A percentile compares a stretch with the other conserved stretches of the same genome.
phyloP scores from a whole-genome alignment of 2,797 vertebrate genomes.

The Paguma larvata region DNA sequence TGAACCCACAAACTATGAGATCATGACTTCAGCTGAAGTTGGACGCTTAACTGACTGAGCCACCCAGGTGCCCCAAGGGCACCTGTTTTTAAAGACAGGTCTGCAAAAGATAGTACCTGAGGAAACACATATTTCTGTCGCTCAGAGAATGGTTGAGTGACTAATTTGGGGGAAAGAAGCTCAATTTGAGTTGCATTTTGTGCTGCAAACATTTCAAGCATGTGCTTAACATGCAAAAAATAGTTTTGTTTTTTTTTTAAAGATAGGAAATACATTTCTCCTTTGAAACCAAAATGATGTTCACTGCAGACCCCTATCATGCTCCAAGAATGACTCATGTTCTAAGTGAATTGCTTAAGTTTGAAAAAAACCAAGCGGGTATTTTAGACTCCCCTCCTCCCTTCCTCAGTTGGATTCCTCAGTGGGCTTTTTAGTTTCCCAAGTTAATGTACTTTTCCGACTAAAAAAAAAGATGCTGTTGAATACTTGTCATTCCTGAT shows the following conservation, averaged over 20 bases:
- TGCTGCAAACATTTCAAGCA: neutral
- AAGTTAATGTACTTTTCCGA: constrained; percentile 80
- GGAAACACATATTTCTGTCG: neutral
- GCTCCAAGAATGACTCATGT: constrained; percentile 41
- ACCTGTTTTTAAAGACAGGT: neutral
- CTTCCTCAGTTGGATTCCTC: constrained; percentile 48
- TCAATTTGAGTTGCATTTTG: neutral
- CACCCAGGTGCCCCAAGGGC: too few relatives aligned
- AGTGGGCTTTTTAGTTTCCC: constrained; percentile 78
- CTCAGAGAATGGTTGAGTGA: neutral
- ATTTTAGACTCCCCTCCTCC: neutral
- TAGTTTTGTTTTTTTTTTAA: neutral
- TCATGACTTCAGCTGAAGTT: too few relatives aligned
- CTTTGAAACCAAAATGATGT: neutral
- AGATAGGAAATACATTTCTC: neutral
- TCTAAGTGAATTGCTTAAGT: constrained; percentile 61
- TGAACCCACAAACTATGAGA: too few relatives aligned
- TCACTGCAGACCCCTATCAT: constrained; percentile 30
- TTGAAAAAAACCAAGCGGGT: neutral
- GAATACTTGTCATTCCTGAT: constrained; percentile 81
- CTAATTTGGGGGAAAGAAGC: neutral
- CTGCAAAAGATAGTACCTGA: neutral
- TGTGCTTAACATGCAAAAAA: neutral
- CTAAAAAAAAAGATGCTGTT: constrained; percentile 69
- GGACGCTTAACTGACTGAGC: too few relatives aligned